Conservation (phyloP, 2,113 vertebrate genomes). For the Sylvia atricapilla region DNA sequence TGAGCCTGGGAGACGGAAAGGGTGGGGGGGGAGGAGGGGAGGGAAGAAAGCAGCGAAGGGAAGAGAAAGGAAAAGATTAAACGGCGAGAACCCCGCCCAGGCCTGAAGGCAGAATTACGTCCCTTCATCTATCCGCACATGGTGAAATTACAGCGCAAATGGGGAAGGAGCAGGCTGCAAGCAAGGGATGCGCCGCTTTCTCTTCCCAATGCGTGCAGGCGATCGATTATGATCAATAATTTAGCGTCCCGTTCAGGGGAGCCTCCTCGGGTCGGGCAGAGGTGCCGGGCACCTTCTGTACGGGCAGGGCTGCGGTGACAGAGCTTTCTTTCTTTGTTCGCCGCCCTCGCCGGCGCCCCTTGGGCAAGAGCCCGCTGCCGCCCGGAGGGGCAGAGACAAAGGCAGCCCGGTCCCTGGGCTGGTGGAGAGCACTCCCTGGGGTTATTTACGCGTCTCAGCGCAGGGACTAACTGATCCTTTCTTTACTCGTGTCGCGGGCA, state of each 20-base stretch:
- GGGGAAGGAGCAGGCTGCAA: neutral
- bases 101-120: conserved; percentile 13
- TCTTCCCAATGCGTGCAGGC: neutral
- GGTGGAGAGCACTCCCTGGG: accelerated
- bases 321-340: conserved; percentile 65
- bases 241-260: neutral
- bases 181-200: neutral
- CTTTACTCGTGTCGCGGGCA: neutral
- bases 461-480: neutral
- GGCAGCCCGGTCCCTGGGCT: neutral
- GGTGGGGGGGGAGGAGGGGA: neutral
- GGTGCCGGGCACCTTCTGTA: neutral
- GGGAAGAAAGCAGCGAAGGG: neutral
- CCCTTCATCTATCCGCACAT: neutral
- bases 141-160: neutral
- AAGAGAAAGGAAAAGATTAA: conserved; percentile 36
- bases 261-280: neutral
- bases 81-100: conserved; percentile 56
- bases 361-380: neutral
- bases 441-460: accelerated
- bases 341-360: neutral
- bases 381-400: neutral
- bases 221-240: conserved; percentile 44
- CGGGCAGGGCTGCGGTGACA: neutral
- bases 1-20: conserved; percentile 15